Conservation (phyloP, 2,797 vertebrate genomes). For the Odontamblyopus lacepedii region DNA sequence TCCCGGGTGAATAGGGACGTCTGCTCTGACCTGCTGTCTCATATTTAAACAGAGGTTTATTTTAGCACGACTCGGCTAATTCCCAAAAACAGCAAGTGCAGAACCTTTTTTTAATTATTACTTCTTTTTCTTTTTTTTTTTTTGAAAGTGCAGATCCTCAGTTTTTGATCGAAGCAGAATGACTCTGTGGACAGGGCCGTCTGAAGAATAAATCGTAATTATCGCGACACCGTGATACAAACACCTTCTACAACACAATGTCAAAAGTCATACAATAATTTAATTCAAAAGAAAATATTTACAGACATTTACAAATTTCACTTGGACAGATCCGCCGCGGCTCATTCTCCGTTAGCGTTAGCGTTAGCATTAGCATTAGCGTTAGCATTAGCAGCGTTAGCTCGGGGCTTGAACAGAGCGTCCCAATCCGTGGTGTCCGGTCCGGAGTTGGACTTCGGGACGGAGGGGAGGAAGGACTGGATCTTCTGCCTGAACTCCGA, state of each 20-base stretch:
- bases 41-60: too few species aligned
- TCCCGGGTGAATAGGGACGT: too few species aligned
- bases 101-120: too few species aligned
- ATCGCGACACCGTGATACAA: too few species aligned
- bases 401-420: conserved; percentile 79
- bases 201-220: too few species aligned
- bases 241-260: not conserved
- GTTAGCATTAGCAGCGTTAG: conserved; percentile 51
- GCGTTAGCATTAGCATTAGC: conserved; percentile 32
- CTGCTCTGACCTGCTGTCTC: too few species aligned
- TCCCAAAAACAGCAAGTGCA: too few species aligned
- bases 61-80: too few species aligned
- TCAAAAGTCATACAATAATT: not conserved
- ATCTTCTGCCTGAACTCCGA: conserved; percentile 88
- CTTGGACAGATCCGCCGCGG: not conserved
- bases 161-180: too few species aligned
- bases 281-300: conserved; percentile 1
- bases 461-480: conserved; percentile 84
- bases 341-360: not conserved
- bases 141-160: too few species aligned
- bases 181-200: too few species aligned
- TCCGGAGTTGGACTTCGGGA: conserved; percentile 78
- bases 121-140: too few species aligned
- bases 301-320: not conserved
- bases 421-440: conserved; percentile 78